Evolutionary conservation across 92 coral and sea anemone species (phyloP).

Genomic region (Bergia puertoricense): DNA sequence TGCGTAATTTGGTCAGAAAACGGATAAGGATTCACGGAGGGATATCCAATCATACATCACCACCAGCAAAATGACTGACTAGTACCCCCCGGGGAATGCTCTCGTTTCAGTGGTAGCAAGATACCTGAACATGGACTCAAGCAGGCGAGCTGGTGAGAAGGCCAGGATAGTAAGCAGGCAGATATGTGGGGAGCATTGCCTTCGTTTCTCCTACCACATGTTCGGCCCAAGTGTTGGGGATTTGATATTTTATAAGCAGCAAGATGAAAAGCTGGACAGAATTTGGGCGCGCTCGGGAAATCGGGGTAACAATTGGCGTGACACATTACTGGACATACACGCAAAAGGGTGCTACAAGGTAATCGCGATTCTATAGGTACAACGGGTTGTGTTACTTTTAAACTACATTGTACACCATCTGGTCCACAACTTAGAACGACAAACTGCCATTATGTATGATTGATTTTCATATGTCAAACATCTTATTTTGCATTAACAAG

Average conservation of each 20-base stretch:
- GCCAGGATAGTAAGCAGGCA: conserved; percentile 74
- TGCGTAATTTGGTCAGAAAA: too few relatives aligned
- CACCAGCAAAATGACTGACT: not conserved
- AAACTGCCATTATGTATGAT: too few relatives aligned
- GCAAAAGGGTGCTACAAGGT: conserved; percentile 74
- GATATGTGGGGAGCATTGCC: conserved; percentile 69
- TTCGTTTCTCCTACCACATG: conserved; percentile 90
- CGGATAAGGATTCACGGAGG: too few relatives aligned
- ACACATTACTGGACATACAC: conserved; percentile 59
- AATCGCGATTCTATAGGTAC: not conserved
- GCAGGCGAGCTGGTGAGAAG: conserved; percentile 56
- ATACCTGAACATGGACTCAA: conserved; percentile 71
- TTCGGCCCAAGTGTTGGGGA: conserved; percentile 69
- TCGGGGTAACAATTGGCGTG: conserved; percentile 72
- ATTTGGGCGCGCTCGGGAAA: conserved; percentile 71
- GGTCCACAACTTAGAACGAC: too few relatives aligned
- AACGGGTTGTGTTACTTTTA: not conserved
- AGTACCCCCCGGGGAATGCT: not conserved
- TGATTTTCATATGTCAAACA: too few relatives aligned
- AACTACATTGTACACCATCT: too few relatives aligned
- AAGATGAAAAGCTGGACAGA: conserved; percentile 34
- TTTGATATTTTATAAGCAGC: conserved; percentile 60
- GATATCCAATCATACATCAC: too few relatives aligned
- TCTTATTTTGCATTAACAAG: too few relatives aligned
- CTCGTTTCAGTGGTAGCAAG: conserved; percentile 42